Evolutionary conservation across 2,797 vertebrate genomes (phyloP).

Genomic region (Benthosema pterotum): DNA sequence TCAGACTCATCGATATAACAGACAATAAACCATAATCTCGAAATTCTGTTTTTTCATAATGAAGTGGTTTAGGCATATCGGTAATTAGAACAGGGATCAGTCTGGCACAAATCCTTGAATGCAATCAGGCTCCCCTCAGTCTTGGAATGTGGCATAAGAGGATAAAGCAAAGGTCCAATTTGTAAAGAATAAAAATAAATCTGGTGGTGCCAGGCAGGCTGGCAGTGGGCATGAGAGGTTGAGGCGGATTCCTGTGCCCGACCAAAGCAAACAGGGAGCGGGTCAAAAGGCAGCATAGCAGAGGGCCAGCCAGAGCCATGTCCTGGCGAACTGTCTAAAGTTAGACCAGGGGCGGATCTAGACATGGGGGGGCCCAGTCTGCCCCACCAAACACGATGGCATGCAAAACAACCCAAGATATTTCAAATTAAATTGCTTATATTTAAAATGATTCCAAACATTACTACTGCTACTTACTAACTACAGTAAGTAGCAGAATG

Average conservation of each 20-base stretch:
- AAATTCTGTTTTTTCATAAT: background rate
- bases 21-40: background rate
- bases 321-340: conserved; percentile 67
- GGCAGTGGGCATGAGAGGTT: conserved; percentile 71
- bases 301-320: conserved; percentile 47
- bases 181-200: conserved; percentile 77
- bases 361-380: too few species aligned
- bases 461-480: too few species aligned
- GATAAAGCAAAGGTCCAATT: conserved; percentile 73
- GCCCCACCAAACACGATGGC: too few species aligned
- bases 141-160: conserved; percentile 77
- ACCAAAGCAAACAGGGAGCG: conserved; percentile 79
- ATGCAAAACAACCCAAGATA: too few species aligned
- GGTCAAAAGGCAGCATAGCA: conserved; percentile 75
- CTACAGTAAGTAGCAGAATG: too few species aligned
- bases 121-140: conserved; percentile 66
- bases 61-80: conserved; percentile 16
- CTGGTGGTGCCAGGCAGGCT: conserved; percentile 78
- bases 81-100: conserved; percentile 31
- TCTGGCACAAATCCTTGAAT: conserved; percentile 34
- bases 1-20: conserved; percentile 18
- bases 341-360: too few species aligned
- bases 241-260: conserved; percentile 67
- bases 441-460: too few species aligned
- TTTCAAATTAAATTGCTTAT: too few species aligned